These are phyloP conservation scores for Antidorcas marsupialis DNA, from an alignment of 2,113 vertebrate genomes.

Conservation along the genomic window DNA sequence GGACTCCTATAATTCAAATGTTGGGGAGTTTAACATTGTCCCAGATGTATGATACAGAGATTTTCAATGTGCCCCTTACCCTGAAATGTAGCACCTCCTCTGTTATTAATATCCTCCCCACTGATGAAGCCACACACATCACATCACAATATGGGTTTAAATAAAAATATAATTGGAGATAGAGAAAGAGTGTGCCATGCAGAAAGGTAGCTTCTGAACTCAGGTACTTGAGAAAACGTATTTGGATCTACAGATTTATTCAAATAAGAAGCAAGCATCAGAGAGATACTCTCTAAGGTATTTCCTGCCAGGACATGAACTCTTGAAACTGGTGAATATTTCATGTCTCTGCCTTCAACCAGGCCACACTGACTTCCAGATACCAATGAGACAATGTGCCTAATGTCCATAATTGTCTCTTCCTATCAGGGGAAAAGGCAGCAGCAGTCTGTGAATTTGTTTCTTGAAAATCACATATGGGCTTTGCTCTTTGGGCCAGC, in stretches of 20 bases:
- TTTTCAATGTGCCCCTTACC: background rate
- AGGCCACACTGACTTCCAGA: background rate
- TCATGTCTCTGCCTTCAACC: background rate
- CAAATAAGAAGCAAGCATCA: background rate
- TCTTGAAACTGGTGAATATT: background rate
- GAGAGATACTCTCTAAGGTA: background rate
- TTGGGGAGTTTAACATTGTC: background rate
- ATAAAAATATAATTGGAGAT: background rate
- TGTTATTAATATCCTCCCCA: background rate
- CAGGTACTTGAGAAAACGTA: background rate
- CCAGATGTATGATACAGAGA: background rate
- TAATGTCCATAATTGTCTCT: background rate
- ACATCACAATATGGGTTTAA: background rate
- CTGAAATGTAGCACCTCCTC: background rate
- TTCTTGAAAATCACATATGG: background rate
- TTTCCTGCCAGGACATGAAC: background rate
- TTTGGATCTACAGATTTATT: background rate
- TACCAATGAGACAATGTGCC: background rate
- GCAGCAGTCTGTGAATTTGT: background rate
- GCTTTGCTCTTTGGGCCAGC: background rate
- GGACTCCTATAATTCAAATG: rapidly evolving
- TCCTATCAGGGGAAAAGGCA: background rate
- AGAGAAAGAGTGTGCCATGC: background rate
- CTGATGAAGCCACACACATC: background rate
- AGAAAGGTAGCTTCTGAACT: background rate